Evolutionary conservation across 1,140 invertebrate genomes (phyloP).

Genomic region (Zophobas morio): DNA sequence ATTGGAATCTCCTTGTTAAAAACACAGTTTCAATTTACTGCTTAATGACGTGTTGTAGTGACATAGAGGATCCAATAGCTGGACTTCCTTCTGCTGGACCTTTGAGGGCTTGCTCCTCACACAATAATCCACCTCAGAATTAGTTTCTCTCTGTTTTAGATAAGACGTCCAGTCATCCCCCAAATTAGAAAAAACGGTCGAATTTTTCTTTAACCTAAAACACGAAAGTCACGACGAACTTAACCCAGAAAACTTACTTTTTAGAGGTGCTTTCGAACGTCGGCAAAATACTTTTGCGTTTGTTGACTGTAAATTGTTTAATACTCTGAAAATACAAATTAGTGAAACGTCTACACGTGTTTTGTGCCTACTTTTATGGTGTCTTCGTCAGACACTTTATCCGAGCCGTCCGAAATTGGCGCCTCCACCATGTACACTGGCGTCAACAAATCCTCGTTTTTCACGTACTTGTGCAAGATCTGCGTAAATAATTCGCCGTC

Average conservation of each 20-base stretch:
- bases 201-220: slow-evolving; percentile 39
- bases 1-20: slow-evolving; percentile 53
- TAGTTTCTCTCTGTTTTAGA: slow-evolving; percentile 13
- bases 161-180: slow-evolving; percentile 23
- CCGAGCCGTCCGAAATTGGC: neutral
- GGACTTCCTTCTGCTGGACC: slow-evolving; percentile 23
- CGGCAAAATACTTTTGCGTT: slow-evolving; percentile 33
- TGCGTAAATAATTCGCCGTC: slow-evolving; percentile 58
- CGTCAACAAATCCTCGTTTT: slow-evolving; percentile 50
- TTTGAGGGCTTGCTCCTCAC: slow-evolving; percentile 1
- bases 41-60: slow-evolving; percentile 66
- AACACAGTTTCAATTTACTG: slow-evolving; percentile 58
- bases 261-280: slow-evolving; percentile 49
- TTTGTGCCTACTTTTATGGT: neutral
- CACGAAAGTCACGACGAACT: neutral
- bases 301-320: slow-evolving; percentile 27
- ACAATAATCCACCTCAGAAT: slow-evolving; percentile 1
- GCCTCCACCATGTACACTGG: neutral
- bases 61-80: slow-evolving; percentile 62
- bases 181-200: slow-evolving; percentile 24
- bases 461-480: slow-evolving; percentile 53
- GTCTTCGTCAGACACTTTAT: slow-evolving; percentile 4
- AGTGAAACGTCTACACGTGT: too few species aligned
- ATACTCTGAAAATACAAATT: neutral
- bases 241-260: slow-evolving; percentile 51